Base-by-base conservation (phyloP, 2,113 vertebrate species). In the Crotalus horridus region DNA sequence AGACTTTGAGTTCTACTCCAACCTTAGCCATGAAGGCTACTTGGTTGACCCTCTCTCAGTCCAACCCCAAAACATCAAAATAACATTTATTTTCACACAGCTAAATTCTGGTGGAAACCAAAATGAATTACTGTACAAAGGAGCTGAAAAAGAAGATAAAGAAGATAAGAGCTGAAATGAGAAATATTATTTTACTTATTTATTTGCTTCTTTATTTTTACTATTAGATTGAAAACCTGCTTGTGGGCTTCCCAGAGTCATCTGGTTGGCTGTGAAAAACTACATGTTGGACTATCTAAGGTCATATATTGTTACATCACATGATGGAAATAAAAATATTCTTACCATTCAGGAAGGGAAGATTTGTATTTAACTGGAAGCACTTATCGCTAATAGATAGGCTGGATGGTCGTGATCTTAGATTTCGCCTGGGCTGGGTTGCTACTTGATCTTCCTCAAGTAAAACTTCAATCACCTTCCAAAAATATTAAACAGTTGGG, bases 311-410 rank as follows among this genome's bases (percentile, higher is more conserved):
- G 11, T 23, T 81, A 39, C 39, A 23, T 39, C 21, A 64, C 15
- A 54, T 54, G 12, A 39, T 2, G n/a, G 48, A 59, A 26, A 69
- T 90, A 13, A 93, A 93, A 94, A 93, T n/a, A 89, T 91, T 29
- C 97, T 97, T 98, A 99, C 99, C 97, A 92, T 98, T 97, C 89
- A 99, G 98, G 95, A 99, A 99, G 15, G 98, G 97, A 92, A 99
- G 97, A 94, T 96, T 95, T 26, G 98, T 98, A 96, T 98, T 98
- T 96, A 99, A 96, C 91, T 97, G 98, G 92, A 98, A 97, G 95
- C 98, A 97, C 93, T 98, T 98, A 15, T 99, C 98, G 26, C 99
- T 99, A 96, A 99, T 98, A 43, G 96, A 97, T 94, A 98, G 95
- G n/a, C 96, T 95, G 85, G 97, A 95, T 89, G 97, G 97, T 95